Conservation (phyloP, 1,140 invertebrate genomes). For the Holcopasites calliopsidis region DNA sequence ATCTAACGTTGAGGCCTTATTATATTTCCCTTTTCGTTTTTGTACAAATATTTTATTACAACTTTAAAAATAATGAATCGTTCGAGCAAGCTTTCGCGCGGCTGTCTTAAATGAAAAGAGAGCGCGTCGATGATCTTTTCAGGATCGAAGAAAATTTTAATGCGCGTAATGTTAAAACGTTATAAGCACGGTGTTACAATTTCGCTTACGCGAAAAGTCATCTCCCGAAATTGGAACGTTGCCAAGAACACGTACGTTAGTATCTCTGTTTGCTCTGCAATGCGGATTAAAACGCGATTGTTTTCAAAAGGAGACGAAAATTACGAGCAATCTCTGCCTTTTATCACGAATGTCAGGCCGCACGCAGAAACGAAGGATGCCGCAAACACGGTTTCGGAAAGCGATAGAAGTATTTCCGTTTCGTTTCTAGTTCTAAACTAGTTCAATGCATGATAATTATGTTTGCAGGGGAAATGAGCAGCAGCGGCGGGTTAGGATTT, state of each 20-base stretch:
- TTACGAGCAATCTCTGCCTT: background rate
- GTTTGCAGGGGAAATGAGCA: slow-evolving; percentile 61
- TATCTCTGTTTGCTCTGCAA: slow-evolving; percentile 8
- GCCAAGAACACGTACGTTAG: slow-evolving; percentile 16
- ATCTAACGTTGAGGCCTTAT: background rate
- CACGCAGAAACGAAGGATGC: background rate
- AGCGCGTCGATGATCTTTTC: background rate
- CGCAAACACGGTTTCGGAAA: background rate
- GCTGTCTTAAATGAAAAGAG: no score
- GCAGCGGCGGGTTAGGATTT: slow-evolving; percentile 61
- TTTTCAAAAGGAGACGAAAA: background rate
- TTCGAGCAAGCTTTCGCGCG: no score
- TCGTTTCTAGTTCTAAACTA: no score
- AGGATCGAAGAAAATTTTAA: no score
- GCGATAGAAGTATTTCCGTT: no score
- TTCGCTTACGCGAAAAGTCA: background rate
- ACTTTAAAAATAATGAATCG: no score
- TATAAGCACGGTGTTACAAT: background rate
- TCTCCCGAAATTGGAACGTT: slow-evolving; percentile 15
- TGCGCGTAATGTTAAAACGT: background rate
- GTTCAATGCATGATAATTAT: background rate
- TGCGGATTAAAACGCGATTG: slow-evolving; percentile 21
- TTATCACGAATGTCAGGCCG: background rate
- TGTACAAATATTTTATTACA: no score
- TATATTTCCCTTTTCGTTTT: no score